These are phyloP conservation scores for Mastomys natalensis DNA, from an alignment of 2,113 vertebrate genomes.

Conservation along the genomic window DNA sequence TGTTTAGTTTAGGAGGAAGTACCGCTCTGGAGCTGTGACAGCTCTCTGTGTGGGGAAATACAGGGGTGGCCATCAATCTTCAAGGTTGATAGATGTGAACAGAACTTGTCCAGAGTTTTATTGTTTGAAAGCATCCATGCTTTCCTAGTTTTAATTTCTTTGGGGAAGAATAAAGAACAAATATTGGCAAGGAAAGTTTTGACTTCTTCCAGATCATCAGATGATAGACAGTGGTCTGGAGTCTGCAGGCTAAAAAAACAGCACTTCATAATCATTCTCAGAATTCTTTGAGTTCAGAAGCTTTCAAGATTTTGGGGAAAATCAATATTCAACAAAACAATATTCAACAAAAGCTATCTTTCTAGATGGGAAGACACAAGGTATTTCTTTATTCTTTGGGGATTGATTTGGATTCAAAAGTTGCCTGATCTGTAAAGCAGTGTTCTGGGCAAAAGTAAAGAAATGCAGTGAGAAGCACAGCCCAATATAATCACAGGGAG, in stretches of 20 bases:
- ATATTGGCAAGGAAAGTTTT: constrained; percentile 45
- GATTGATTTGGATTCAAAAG: constrained; percentile 12
- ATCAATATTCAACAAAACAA: constrained; percentile 26
- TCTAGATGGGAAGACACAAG: background rate
- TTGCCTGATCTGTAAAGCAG: background rate
- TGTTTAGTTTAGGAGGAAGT: constrained; percentile 50
- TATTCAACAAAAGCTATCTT: background rate
- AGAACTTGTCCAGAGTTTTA: constrained; percentile 49
- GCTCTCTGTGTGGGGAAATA: constrained; percentile 31
- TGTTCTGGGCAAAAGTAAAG: constrained; percentile 6
- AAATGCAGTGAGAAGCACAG: background rate
- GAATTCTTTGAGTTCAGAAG: background rate
- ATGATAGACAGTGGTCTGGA: constrained; percentile 5
- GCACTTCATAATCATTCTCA: background rate
- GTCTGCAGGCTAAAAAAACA: background rate
- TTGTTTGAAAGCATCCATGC: constrained; percentile 45
- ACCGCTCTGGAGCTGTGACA: constrained; percentile 16
- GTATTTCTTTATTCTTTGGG: constrained; percentile 33
- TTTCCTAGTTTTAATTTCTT: constrained; percentile 51
- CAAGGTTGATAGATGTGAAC: background rate
- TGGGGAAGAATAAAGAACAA: constrained; percentile 32
- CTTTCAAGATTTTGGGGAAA: background rate
- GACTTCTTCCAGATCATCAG: constrained; percentile 37
- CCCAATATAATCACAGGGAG: background rate
- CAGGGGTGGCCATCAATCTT: background rate